Base-by-base conservation (phyloP, 2,797 vertebrate species). In the Lemur catta region DNA sequence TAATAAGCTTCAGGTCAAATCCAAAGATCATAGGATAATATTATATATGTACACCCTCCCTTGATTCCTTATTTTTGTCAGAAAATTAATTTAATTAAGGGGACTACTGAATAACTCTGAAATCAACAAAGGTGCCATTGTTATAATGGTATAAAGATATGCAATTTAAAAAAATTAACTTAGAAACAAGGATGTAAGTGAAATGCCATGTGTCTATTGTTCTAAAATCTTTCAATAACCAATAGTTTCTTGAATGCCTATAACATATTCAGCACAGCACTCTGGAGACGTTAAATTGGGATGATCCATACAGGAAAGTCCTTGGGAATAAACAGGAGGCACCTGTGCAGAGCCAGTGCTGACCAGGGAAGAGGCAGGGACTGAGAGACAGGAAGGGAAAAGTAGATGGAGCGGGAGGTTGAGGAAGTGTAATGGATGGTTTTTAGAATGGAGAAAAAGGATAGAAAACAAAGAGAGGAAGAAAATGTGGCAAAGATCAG, bases 181-280 rank as follows among this genome's bases (percentile, higher is more conserved):
- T 67, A 76, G 67, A 78, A 65, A 82, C 28, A 67, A 81, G 41
- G n/a, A 41, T 38, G 15, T 81, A 46, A 72, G 6, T 50, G 61
- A 95, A 84, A 93, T 71, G 30, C 14, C 59, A 84, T 72, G 63
- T 80, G 61, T 50, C 24, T 67, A 55, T 76, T 80, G 30, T 63
- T 85, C 14, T 86, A 94, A 94, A 71, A 89, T 88, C 33, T 84
- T 75, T 86, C 75, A 85, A n/a, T 76, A 86, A n/a, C n/a, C 86
- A 95, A 26, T 41, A 76, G 46, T 80, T 84, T 55, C 59, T 76
- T 80, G 43, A 84, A 59, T 91, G 63, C 4, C 12, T 94, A 18
- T 71, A 75, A 84, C 92, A 65, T 88, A 95, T 46, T 67, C 15
- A 76, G 22, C 63, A 71, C 24, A 74, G 24, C 4, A 78, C 24